These are phyloP conservation scores for Apus apus DNA, from an alignment of 2,113 vertebrate species.

Conservation along the genomic window DNA sequence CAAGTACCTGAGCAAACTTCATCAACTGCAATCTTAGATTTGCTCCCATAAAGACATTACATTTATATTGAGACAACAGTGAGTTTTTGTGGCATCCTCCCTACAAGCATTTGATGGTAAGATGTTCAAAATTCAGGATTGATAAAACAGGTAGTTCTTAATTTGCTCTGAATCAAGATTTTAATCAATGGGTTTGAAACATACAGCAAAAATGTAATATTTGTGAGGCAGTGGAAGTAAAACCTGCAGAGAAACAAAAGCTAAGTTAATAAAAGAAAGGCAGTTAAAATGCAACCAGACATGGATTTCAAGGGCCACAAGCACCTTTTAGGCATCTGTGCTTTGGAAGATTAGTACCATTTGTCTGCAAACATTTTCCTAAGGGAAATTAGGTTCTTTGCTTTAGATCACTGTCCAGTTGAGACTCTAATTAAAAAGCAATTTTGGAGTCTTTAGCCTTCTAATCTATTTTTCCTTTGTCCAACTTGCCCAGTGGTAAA, in stretches of 20 bases:
- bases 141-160: not conserved
- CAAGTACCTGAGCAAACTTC: not conserved
- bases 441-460: not conserved
- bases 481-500: not conserved
- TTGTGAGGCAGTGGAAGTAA: not conserved
- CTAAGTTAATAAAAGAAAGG: not conserved
- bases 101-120: not conserved
- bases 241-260: not conserved
- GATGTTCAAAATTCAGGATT: not conserved
- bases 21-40: not conserved
- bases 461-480: not conserved
- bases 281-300: not conserved
- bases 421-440: not conserved
- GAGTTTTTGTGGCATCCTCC: not conserved
- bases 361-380: not conserved
- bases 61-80: not conserved
- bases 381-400: not conserved
- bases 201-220: not conserved
- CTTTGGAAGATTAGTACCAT: not conserved
- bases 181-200: not conserved
- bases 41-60: not conserved
- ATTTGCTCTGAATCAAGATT: not conserved
- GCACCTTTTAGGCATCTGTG: not conserved
- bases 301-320: not conserved
- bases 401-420: not conserved